Evolutionary conservation across 2,113 vertebrate genomes (phyloP), one percentile per base, ranked within the genome.

Genomic region (Mus pahari): DNA sequence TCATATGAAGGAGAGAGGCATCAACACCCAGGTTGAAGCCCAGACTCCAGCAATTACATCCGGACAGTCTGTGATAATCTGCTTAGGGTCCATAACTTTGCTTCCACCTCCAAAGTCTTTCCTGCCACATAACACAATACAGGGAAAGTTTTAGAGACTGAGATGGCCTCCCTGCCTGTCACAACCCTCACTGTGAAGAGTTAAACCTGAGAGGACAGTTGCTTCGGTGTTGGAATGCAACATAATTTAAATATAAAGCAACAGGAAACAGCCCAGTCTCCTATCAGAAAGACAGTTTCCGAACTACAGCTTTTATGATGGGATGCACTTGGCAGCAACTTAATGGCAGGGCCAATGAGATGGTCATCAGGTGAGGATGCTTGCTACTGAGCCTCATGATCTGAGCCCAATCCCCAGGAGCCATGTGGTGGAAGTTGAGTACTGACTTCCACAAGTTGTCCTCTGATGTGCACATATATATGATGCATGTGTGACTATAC

Each of bases 191-290:
- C 26, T 28, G n/a, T 81, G n/a, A 31, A 82, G 39, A 89, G 45
- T 14, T 5, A 0, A 10, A 2, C 36, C 62, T 36, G 12, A 4
- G 42, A 45, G n/a, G 74, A 42, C 1, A 6, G 62, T 48, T 73
- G 24, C 0, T 14, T 71, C 1, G 0, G 8, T 2, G 1, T 28
- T 14, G 16, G 58, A 45, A 19, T 42, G 9, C 14, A 42, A 28
- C 7, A 0, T 31, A 71, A 19, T 8, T n/a, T 19, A 71, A 70
- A 17, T 19, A n/a, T 19, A n/a, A 71, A 71, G 36, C 17, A 53
- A 33, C 36, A 13, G n/a, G 26, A 92, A 92, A 16, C 13, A 20
- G 26, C 66, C 28, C 53, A 83, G 16, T 0, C 17, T 48, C 45
- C 28, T 68, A 28, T 71, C n/a, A 17, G 74, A 2, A 77, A 42